Evolutionary conservation across 2,113 vertebrate genomes (phyloP), one percentile per base, ranked within the genome.

Genomic region (Glareola pratincola): DNA sequence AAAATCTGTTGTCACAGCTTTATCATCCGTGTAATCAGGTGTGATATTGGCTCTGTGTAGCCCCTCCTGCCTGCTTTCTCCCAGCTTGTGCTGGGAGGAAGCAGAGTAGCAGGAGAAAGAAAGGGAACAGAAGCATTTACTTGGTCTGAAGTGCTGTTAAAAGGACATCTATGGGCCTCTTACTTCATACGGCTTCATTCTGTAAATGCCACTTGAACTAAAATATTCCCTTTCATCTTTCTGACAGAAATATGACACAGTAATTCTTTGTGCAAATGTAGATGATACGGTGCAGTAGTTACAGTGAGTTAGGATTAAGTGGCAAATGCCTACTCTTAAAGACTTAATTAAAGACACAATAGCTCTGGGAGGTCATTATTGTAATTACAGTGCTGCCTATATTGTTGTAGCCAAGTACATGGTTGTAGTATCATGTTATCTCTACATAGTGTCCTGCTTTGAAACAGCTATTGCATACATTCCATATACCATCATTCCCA

Each of bases 281-380:
- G 97, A 98, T 98, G 97, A 98, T 96, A 96, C 5, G 74, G 97
- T 96, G 95, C 88, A 45, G 94, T 96, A 96, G 98, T 97, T 98
- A 97, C 95, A 97, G 88, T 80, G 97, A 97, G 97, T 98, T 98
- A 96, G 96, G 94, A 97, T 98, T 97, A 98, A 98, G 98, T 98
- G 97, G 98, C 96, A 97, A 98, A 97, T 98, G 97, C 97, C 98
- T 98, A 71, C 95, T 97, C 97, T 97, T 98, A 97, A 97, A 98
- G 96, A 97, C 97, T 98, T 98, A 98, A 98, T 98, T 98, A 98
- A 98, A 97, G 97, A 97, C 97, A 98, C 98, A 98, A 96, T 98
- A 98, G 98, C 97, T 97, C 94, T 97, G 96, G 98, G 96, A 98
- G 98, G 97, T 97, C 98, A 97, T 98, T 98, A 98, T 57, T 94